Percentiles rank a stretch among this genome's conserved stretches.
phyloP scores from a whole-genome alignment of 2,797 vertebrate genomes.

The Martes flavigula region DNA sequence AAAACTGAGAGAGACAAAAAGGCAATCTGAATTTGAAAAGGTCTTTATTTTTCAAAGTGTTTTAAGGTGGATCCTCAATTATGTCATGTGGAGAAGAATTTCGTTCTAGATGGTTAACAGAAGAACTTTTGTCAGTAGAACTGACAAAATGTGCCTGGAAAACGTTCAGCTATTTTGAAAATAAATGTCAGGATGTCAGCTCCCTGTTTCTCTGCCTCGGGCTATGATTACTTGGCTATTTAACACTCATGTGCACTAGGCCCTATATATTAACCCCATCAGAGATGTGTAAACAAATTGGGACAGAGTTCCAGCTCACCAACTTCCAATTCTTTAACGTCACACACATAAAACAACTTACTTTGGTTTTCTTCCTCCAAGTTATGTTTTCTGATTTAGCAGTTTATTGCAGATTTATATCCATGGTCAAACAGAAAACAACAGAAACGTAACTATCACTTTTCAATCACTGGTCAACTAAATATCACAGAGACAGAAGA shows the following conservation, averaged over 20 bases:
- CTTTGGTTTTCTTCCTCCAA: neutral
- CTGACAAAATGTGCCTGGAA: conserved; percentile 67
- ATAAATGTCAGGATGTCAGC: conserved; percentile 77
- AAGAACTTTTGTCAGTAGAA: conserved; percentile 75
- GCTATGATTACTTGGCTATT: conserved; percentile 57
- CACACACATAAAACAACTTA: neutral
- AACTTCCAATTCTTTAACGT: neutral
- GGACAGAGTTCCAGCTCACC: neutral
- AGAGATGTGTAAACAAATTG: conserved; percentile 55
- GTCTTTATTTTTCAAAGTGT: conserved; percentile 72
- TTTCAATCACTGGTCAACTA: neutral
- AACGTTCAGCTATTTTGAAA: conserved; percentile 75
- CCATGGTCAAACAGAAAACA: neutral
- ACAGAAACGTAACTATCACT: neutral
- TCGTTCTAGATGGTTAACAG: conserved; percentile 69
- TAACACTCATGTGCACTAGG: conserved; percentile 40
- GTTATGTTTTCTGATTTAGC: neutral
- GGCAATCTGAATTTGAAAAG: conserved; percentile 66
- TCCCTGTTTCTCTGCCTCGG: conserved; percentile 7
- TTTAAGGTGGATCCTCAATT: conserved; percentile 77
- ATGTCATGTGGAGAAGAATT: conserved; percentile 78
- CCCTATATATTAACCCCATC: conserved; percentile 61
- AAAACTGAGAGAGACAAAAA: conserved; percentile 45
- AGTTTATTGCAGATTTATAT: conserved; percentile 5
- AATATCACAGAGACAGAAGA: conserved; percentile 30